These are phyloP conservation scores for Apocheima hispidaria DNA, from an alignment of 2,888 invertebrate genomes.

Conservation along the genomic window DNA sequence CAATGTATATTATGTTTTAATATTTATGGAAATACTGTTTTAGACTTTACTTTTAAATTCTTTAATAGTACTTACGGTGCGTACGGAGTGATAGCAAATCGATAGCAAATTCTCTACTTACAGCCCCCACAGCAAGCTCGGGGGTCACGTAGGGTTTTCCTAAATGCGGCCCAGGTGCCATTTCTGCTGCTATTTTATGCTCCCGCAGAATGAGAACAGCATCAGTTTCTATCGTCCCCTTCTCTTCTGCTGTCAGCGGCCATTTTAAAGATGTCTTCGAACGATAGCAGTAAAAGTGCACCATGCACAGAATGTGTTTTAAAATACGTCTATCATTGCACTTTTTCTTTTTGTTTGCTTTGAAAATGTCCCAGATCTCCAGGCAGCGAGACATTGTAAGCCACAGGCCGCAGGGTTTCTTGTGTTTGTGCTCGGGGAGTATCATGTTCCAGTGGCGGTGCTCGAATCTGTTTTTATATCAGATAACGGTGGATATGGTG, in stretches of 20 bases:
- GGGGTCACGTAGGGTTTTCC: slow-evolving; percentile 64
- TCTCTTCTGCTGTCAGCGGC: slow-evolving; percentile 56
- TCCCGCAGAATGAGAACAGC: slow-evolving; percentile 56
- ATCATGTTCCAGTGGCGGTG: slow-evolving; percentile 76
- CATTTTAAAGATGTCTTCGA: slow-evolving; percentile 31
- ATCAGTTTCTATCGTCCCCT: slow-evolving; percentile 59
- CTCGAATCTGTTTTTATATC: slow-evolving; percentile 57
- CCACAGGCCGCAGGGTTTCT: slow-evolving; percentile 64
- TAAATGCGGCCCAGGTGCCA: slow-evolving; percentile 44
- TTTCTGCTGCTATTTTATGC: slow-evolving; percentile 44
- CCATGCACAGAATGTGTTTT: slow-evolving; percentile 66
- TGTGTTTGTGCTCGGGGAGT: slow-evolving; percentile 65
- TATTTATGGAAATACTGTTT: too few relatives aligned
- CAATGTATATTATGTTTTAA: too few relatives aligned
- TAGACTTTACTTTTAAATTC: too few relatives aligned
- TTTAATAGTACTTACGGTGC: too few relatives aligned
- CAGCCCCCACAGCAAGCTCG: slow-evolving; percentile 53
- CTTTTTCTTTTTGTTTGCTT: slow-evolving; percentile 55
- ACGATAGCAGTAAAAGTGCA: slow-evolving; percentile 58
- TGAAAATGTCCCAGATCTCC: slow-evolving; percentile 73
- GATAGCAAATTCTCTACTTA: not conserved
- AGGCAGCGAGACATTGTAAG: slow-evolving; percentile 62
- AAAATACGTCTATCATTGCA: slow-evolving; percentile 59
- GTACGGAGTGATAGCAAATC: too few relatives aligned
- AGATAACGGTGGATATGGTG: too few relatives aligned